Evolutionary conservation across 2,113 vertebrate genomes (phyloP).

Genomic region (Alaudala cheleensis): DNA sequence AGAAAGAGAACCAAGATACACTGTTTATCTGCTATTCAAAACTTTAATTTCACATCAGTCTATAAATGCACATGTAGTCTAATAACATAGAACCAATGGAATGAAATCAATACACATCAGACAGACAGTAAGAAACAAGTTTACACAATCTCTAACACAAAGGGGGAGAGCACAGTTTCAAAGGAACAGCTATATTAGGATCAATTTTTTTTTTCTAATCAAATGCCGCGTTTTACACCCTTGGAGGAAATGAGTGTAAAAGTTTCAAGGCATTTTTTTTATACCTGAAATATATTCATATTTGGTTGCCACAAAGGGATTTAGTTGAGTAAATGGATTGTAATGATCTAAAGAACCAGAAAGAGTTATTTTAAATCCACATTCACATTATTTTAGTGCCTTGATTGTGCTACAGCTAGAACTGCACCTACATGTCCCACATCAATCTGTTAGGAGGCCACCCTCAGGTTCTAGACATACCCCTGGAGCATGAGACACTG

Average conservation of each 20-base stretch:
- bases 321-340: slow-evolving; percentile 88
- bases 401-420: background rate
- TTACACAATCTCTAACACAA: background rate
- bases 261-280: slow-evolving; percentile 54
- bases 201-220: background rate
- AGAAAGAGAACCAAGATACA: slow-evolving; percentile 50
- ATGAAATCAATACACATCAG: background rate
- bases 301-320: slow-evolving; percentile 83
- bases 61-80: background rate
- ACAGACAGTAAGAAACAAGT: slow-evolving; percentile 14
- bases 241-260: slow-evolving; percentile 4
- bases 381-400: background rate
- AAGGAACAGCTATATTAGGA: background rate
- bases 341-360: slow-evolving; percentile 87
- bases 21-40: background rate
- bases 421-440: background rate
- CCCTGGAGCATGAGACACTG: background rate
- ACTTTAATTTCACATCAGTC: background rate
- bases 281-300: slow-evolving; percentile 88
- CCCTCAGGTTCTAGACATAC: background rate
- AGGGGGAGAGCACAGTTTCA: background rate
- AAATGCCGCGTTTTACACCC: slow-evolving; percentile 62
- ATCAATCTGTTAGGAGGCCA: background rate
- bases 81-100: slow-evolving; percentile 18
- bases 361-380: slow-evolving; percentile 55